Percentiles rank a stretch among this genome's conserved stretches.
Evolutionary conservation across 2,113 vertebrate species (phyloP).

Genomic region (Pelobates fuscus): DNA sequence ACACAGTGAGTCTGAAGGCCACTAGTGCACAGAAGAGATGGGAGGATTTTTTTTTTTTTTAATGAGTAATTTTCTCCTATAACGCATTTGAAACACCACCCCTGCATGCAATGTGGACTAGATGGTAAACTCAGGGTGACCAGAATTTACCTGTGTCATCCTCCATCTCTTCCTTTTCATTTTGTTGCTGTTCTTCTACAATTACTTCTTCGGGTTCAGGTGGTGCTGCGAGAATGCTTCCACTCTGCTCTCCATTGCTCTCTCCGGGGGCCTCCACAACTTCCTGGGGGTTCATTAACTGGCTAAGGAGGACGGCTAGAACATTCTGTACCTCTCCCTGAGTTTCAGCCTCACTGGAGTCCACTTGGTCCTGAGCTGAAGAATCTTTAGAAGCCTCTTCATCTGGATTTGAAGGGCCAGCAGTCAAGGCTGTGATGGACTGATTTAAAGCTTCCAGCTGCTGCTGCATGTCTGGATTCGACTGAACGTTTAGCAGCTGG

Average conservation of each 20-base stretch:
- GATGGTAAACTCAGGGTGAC: conserved; percentile 38
- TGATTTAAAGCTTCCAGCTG: conserved; percentile 88
- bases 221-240: conserved; percentile 67
- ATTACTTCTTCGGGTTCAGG: conserved; percentile 12
- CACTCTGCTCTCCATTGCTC: conserved; percentile 89
- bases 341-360: conserved; percentile 69
- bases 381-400: conserved; percentile 68
- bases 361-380: conserved; percentile 69
- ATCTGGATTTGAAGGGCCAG: conserved; percentile 77
- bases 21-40: conserved; percentile 15
- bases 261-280: conserved; percentile 78
- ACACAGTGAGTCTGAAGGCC: conserved; percentile 9
- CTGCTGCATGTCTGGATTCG: conserved; percentile 85
- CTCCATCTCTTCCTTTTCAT: conserved; percentile 22
- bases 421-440: conserved; percentile 83
- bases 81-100: conserved; percentile 12
- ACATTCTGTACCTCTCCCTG: conserved; percentile 90
- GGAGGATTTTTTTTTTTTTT: not conserved
- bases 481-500: conserved; percentile 86
- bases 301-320: conserved; percentile 89
- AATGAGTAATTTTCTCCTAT: conserved; percentile 3
- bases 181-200: not conserved
- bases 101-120: conserved; percentile 29
- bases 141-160: conserved; percentile 46
- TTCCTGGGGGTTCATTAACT: conserved; percentile 92